Base-by-base conservation (phyloP, 2,888 invertebrate species). In the Oscheius sp. region DNA sequence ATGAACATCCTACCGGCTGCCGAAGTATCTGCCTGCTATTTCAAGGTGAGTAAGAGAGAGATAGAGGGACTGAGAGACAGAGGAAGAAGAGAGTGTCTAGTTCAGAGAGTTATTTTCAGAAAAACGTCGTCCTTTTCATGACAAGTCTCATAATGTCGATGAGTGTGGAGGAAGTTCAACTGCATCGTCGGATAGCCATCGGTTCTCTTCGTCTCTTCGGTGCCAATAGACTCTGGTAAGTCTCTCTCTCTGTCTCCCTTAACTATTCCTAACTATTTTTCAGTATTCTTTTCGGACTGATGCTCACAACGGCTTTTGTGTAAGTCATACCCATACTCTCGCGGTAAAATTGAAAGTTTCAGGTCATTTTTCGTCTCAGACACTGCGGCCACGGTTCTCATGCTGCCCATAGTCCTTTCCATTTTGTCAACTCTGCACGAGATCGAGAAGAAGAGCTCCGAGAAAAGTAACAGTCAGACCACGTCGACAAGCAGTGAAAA, bases 331-430 rank as follows among this genome's bases (percentile, higher is more conserved):
- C 5, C 11, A 11, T 29, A 32, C 3, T 4, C 29, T 29, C 21
- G 21, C 21, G 21, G 21, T 21, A 21, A 5, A 58, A 29, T 58
- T 0, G 21, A 2, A 29, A 10, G 13, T 55, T 68, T 55, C n/a
- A 68, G 68, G 13, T 71, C 79, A 1, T 81, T 81, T 51, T 81
- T 81, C 42, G 79, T 81, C 29, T 81, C 83, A 42, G 88, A 89
- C 78, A 85, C 88, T 2, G 88, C 89, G 1, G 83, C 85, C 37
- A 81, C 94, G 0, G 95, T 95, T 1, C 94, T 95, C 94, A 95
- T 95, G 95, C 93, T 95, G 76, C 95, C 95, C 0, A 95, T 95
- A 78, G 93, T 95, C 29, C 93, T 94, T 77, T 95, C 95, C 33
- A 94, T 95, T 2, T 90, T 95, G 13, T 77, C 74, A 59, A 76